These are phyloP conservation scores for Anastrepha obliqua DNA, from an alignment of 1,140 invertebrate genomes.

Conservation along the genomic window DNA sequence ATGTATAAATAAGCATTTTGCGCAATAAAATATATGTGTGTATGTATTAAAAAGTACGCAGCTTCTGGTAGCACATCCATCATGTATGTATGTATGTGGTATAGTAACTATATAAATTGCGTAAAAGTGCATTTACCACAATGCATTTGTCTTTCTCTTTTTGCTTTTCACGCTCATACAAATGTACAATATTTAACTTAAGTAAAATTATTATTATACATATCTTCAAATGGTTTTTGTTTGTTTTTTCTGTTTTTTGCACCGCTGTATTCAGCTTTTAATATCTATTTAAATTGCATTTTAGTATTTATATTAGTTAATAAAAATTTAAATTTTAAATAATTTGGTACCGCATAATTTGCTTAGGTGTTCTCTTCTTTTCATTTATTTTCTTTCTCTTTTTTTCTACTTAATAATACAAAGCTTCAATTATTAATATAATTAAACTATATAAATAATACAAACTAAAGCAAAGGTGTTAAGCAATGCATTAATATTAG, in stretches of 20 bases:
- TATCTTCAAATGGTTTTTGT: not conserved
- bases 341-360: not conserved
- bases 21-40: too few relatives aligned
- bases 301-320: too few relatives aligned
- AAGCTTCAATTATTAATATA: conserved; percentile 20
- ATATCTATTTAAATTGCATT: not conserved
- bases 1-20: too few relatives aligned
- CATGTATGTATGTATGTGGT: not conserved
- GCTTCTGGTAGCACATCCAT: too few relatives aligned
- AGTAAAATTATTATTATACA: not conserved
- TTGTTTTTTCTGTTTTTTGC: conserved; percentile 6
- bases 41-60: too few relatives aligned
- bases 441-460: conserved; percentile 51
- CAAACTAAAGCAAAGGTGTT: conserved; percentile 41
- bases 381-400: not conserved
- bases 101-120: conserved; percentile 2
- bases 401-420: conserved; percentile 13
- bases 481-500: conserved; percentile 42
- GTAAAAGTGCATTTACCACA: not conserved
- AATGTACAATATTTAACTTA: conserved; percentile 1
- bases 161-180: not conserved
- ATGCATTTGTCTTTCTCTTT: not conserved
- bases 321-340: conserved; percentile 12
- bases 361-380: not conserved
- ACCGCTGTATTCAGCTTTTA: conserved; percentile 44